Evolutionary conservation across 2,888 invertebrate species (phyloP).

Genomic region (Limnephilus lunatus): DNA sequence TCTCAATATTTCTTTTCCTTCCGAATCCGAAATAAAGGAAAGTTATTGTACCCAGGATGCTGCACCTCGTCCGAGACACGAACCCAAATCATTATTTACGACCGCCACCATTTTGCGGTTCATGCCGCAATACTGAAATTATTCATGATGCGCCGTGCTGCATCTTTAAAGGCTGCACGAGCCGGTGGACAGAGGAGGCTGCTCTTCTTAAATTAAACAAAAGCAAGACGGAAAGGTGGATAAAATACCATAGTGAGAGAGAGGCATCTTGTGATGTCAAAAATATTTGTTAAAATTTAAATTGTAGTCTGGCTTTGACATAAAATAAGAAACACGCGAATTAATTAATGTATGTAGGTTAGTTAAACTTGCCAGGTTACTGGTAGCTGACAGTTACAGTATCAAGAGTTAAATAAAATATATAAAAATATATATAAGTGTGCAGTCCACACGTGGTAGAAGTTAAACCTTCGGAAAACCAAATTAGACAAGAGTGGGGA

Average conservation of each 20-base stretch:
- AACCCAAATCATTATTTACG: slow-evolving; percentile 57
- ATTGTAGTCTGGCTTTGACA: too few relatives aligned
- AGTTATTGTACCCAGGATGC: background rate
- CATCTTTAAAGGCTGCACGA: slow-evolving; percentile 50
- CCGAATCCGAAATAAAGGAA: background rate
- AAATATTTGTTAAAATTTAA: background rate
- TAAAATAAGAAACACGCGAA: too few relatives aligned
- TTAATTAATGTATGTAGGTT: too few relatives aligned
- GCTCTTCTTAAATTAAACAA: background rate
- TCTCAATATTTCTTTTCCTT: background rate
- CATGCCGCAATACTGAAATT: slow-evolving; percentile 53
- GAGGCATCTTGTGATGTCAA: background rate
- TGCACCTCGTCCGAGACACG: background rate
- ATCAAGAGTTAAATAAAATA: background rate
- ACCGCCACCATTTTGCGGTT: slow-evolving; percentile 44
- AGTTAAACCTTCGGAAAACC: too few relatives aligned
- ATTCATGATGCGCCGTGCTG: slow-evolving; percentile 49
- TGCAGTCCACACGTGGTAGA: too few relatives aligned
- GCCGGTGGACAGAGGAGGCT: background rate
- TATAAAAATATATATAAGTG: too few relatives aligned
- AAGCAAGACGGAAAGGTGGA: background rate
- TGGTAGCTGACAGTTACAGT: too few relatives aligned
- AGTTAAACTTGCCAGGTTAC: too few relatives aligned
- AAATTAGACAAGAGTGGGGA: too few relatives aligned
- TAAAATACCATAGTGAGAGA: background rate